A percentile compares a stretch with the other conserved stretches of the same genome.
Conservation (phyloP, 2,888 invertebrate genomes). For the Pachymerium ferrugineum region DNA sequence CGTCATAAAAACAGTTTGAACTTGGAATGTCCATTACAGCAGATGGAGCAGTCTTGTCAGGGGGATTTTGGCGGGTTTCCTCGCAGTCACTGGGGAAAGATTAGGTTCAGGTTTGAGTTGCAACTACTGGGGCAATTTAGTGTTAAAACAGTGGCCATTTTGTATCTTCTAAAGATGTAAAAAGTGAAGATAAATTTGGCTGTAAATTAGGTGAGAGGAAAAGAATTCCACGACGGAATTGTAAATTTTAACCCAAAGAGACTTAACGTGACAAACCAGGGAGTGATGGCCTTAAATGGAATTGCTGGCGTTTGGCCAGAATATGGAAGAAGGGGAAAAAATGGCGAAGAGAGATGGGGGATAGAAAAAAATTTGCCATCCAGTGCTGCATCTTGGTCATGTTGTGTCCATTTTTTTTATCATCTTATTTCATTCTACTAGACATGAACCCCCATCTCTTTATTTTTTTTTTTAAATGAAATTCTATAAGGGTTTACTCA, state of each 20-base stretch:
- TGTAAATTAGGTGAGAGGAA: conserved; percentile 2
- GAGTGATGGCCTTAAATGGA: conserved; percentile 6
- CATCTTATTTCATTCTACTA: no score
- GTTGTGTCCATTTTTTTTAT: neutral
- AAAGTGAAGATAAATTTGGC: neutral
- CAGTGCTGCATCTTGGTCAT: neutral
- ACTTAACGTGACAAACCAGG: conserved; percentile 5
- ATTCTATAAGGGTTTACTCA: no score
- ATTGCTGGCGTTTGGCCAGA: conserved; percentile 7
- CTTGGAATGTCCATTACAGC: conserved; percentile 21
- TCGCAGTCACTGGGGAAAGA: neutral
- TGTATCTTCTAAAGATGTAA: neutral
- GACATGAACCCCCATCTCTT: no score
- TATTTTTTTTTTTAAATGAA: no score
- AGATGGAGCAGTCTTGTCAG: conserved; percentile 18
- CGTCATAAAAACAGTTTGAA: conserved; percentile 21
- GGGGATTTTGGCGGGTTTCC: conserved; percentile 14
- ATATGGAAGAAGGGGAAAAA: neutral
- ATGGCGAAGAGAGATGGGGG: neutral
- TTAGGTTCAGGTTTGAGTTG: neutral
- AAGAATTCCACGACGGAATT: neutral
- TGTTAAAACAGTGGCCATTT: conserved; percentile 15
- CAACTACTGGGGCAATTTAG: neutral
- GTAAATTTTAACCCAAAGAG: conserved; percentile 14
- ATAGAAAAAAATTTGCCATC: neutral